A percentile compares a stretch with the other conserved stretches of the same genome.
Evolutionary conservation across 2,113 vertebrate genomes (phyloP).

Genomic region (Bubo blakistoni): DNA sequence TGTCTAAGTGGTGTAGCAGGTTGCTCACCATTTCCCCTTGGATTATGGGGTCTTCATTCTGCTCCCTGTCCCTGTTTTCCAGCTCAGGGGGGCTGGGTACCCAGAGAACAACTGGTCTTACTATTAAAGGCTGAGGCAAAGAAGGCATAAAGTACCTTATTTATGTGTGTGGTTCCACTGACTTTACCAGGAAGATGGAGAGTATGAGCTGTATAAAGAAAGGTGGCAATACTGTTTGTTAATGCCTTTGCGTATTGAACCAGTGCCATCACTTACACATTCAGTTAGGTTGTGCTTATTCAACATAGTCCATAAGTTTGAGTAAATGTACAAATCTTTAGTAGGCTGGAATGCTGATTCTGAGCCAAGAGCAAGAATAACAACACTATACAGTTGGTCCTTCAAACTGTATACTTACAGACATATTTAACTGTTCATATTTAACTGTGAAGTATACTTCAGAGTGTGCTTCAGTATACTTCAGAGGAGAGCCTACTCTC

Average conservation of each 20-base stretch:
- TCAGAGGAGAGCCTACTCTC: not conserved
- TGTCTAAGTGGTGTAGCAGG: too few species aligned
- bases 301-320: not conserved
- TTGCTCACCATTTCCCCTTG: too few species aligned
- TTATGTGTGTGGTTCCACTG: constrained; percentile 20
- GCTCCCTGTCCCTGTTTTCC: too few species aligned
- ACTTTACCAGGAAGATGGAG: not conserved
- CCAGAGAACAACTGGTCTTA: too few species aligned
- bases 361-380: not conserved
- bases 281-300: not conserved
- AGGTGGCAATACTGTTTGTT: not conserved
- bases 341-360: not conserved
- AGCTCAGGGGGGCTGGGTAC: too few species aligned
- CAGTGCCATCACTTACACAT: not conserved
- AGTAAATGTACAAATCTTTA: not conserved
- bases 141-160: not conserved
- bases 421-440: not conserved
- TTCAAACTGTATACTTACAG: not conserved
- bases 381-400: not conserved
- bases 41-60: too few species aligned
- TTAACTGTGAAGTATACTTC: not conserved
- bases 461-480: not conserved
- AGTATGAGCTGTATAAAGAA: not conserved
- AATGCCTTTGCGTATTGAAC: not conserved
- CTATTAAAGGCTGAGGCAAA: too few species aligned